Percentiles rank a stretch among this genome's conserved stretches.
Evolutionary conservation across 2,888 invertebrate genomes (phyloP).

Genomic region (Dendrolimus houi): DNA sequence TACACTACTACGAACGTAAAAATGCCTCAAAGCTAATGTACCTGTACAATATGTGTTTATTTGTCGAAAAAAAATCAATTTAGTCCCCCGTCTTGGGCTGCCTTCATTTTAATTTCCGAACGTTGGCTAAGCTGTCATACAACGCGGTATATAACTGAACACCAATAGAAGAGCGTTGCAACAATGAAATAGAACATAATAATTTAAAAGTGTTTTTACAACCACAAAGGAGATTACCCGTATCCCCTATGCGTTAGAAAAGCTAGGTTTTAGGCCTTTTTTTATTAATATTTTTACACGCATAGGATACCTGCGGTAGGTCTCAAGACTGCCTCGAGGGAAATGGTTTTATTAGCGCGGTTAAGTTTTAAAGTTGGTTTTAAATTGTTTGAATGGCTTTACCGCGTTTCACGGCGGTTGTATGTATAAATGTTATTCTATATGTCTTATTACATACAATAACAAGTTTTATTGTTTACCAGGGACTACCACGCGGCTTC

Average conservation of each 20-base stretch:
- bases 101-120: not conserved
- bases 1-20: too few species aligned
- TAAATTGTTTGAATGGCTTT: slow-evolving; percentile 12
- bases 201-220: slow-evolving; percentile 21
- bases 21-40: too few species aligned
- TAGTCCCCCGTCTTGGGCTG: not conserved
- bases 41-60: too few species aligned
- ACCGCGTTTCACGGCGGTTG: slow-evolving; percentile 11
- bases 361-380: not conserved
- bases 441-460: not conserved
- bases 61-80: too few species aligned
- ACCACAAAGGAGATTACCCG: slow-evolving; percentile 64
- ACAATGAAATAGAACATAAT: not conserved
- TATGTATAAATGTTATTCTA: slow-evolving; percentile 9
- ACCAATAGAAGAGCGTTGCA: not conserved
- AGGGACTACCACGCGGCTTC: not conserved
- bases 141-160: not conserved
- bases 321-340: slow-evolving; percentile 3
- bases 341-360: not conserved
- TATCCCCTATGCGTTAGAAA: slow-evolving; percentile 59
- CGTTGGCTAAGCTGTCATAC: not conserved
- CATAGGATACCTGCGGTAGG: slow-evolving; percentile 29
- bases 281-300: slow-evolving; percentile 15
- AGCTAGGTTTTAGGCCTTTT: slow-evolving; percentile 6
- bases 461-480: not conserved